These are phyloP conservation scores for Drosophila erecta DNA, from an alignment of 1,140 invertebrate species.

Conservation along the genomic window DNA sequence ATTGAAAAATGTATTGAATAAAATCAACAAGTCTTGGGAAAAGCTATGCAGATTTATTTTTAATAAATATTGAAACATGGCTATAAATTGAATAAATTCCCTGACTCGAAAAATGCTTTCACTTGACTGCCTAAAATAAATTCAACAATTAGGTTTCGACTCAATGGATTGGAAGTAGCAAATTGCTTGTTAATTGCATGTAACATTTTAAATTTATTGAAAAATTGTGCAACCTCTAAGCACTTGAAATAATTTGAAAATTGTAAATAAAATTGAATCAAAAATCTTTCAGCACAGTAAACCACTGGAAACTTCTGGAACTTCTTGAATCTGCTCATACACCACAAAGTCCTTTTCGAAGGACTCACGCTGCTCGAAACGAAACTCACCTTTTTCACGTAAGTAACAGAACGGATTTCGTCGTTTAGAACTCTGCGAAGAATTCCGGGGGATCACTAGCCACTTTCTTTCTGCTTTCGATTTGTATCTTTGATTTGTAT, in stretches of 20 bases:
- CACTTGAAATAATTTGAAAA: no score
- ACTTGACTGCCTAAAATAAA: no score
- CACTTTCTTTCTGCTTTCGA: constrained; percentile 34
- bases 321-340: background rate
- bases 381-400: constrained; percentile 75
- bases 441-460: constrained; percentile 49
- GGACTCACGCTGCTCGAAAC: constrained; percentile 15
- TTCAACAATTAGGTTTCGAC: no score
- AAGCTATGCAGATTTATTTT: no score
- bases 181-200: no score
- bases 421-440: constrained; percentile 37
- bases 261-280: background rate
- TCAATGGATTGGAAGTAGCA: no score
- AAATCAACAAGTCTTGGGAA: background rate
- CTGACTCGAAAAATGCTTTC: no score
- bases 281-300: constrained; percentile 6
- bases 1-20: background rate
- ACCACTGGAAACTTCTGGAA: background rate
- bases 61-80: no score
- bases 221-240: no score
- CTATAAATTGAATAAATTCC: no score
- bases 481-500: constrained; percentile 28
- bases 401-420: constrained; percentile 53
- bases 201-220: no score
- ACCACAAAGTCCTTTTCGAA: constrained; percentile 15